phyloP scores from a whole-genome alignment of 2,888 invertebrate species.

The Idaea aversata region DNA sequence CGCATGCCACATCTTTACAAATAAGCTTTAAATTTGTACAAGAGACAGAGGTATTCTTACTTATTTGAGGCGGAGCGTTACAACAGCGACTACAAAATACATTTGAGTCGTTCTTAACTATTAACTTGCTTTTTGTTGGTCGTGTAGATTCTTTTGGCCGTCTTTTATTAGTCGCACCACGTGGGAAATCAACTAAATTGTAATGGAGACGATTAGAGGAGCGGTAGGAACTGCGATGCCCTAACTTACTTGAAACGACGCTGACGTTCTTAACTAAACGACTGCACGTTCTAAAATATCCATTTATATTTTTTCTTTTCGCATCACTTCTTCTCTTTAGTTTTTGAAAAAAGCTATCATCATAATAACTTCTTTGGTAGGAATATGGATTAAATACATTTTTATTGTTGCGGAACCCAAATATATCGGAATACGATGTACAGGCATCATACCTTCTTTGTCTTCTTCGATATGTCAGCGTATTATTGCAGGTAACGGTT shows the following conservation, averaged over 20 bases:
- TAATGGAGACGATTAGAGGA: constrained; percentile 10
- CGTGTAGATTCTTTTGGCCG: not conserved
- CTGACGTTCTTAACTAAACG: not conserved
- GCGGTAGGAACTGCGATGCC: not conserved
- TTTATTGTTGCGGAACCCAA: constrained; percentile 30
- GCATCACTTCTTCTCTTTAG: constrained; percentile 10
- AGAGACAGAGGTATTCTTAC: not conserved
- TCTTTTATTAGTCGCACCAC: not conserved
- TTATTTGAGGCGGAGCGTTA: not conserved
- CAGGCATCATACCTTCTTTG: not conserved
- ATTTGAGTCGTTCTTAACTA: not conserved
- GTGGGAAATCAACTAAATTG: constrained; percentile 17
- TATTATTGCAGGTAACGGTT: not conserved
- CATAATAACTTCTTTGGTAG: constrained; percentile 19
- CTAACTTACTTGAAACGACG: not conserved
- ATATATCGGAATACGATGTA: constrained; percentile 24
- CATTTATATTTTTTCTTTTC: constrained; percentile 7
- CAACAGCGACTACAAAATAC: not conserved
- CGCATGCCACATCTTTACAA: not conserved
- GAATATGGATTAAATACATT: constrained; percentile 15
- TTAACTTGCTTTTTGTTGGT: not conserved
- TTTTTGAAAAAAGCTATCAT: constrained; percentile 20
- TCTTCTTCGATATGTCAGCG: not conserved
- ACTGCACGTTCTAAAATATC: not conserved
- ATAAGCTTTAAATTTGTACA: not conserved